Base-by-base conservation (phyloP, 2,888 invertebrate species). In the Macrosoma leucophasiata region DNA sequence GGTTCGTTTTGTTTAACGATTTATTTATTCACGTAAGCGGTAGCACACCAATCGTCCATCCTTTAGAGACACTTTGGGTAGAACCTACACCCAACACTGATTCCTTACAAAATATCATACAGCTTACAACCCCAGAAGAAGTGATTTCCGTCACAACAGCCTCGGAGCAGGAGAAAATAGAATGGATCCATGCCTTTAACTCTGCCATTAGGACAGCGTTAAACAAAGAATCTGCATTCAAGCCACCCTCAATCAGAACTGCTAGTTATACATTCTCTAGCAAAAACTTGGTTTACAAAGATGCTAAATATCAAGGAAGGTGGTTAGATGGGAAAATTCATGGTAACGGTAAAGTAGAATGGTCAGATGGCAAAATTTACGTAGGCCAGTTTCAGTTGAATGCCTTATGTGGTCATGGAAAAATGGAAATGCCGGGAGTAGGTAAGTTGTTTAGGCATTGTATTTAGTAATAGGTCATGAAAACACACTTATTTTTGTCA, bases 301-400 rank as follows among this genome's bases (percentile, higher is more conserved):
- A 91, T 49, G 92, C 94, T 0, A 90, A 88, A 44, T 96, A 95
- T 52, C 87, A 84, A 31, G 96, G 94, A 0, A 86, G 90, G 36
- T 96, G 96, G 96, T 68, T 89, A 39, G 90, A 90, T 58, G 95
- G 93, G 0, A 91, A 93, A 60, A 86, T 95, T 56, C 93, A 96
- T 63, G 96, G 96, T 0, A 86, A 86, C 60, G 95, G 96, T 3
- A 91, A 91, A 63, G 68, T 96, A 38, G 90, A 90, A 56, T 96
- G 94, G 92, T 84, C 88, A 1, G 94, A 95, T 72, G 93, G 94
- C 1, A 89, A 89, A 54, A 79, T 87, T 33, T 96, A 94, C 55
- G 87, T 87, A n/a, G 96, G 96, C 0, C 90, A 92, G 52, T 91
- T 96, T 66, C 88, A 89, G 46, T 84, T 91, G 49, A 92, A 91